Evolutionary conservation across 1,140 invertebrate genomes (phyloP).

Genomic region (Ladona fulva): DNA sequence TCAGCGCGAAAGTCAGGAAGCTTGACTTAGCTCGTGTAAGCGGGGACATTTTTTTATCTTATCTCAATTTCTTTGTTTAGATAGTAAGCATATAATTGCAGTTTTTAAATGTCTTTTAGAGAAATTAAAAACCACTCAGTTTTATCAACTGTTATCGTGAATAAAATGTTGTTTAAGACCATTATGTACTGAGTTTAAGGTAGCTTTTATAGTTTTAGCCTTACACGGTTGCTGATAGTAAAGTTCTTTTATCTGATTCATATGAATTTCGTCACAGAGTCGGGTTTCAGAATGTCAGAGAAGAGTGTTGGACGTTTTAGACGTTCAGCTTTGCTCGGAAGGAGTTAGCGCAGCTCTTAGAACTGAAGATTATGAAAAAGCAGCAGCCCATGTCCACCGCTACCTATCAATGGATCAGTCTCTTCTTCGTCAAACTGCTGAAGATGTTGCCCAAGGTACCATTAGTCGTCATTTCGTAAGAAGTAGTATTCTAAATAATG

Average conservation of each 20-base stretch:
- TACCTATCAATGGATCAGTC: conserved; percentile 93
- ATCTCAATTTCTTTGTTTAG: conserved; percentile 14
- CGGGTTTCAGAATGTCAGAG: conserved; percentile 90
- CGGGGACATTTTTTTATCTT: conserved; percentile 20
- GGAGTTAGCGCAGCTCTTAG: conserved; percentile 86
- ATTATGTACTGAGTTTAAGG: conserved; percentile 35
- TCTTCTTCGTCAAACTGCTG: conserved; percentile 66
- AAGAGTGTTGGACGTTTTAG: conserved; percentile 90
- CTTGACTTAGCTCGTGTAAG: conserved; percentile 86
- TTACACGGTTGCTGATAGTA: conserved; percentile 14
- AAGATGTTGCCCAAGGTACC: conserved; percentile 56
- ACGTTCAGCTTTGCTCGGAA: conserved; percentile 90
- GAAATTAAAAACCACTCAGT: background rate
- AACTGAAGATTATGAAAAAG: conserved; percentile 87
- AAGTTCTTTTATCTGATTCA: background rate
- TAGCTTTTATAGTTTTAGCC: conserved; percentile 18
- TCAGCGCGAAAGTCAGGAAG: conserved; percentile 91
- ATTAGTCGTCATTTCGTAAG: no score
- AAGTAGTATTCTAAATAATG: no score
- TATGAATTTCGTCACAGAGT: conserved; percentile 45
- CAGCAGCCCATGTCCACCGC: conserved; percentile 88
- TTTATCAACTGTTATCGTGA: background rate
- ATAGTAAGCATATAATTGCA: background rate
- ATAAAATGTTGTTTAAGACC: background rate
- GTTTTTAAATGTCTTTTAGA: background rate